Evolutionary conservation across 1,140 invertebrate genomes (phyloP).

Genomic region (Pectinophora gossypiella): DNA sequence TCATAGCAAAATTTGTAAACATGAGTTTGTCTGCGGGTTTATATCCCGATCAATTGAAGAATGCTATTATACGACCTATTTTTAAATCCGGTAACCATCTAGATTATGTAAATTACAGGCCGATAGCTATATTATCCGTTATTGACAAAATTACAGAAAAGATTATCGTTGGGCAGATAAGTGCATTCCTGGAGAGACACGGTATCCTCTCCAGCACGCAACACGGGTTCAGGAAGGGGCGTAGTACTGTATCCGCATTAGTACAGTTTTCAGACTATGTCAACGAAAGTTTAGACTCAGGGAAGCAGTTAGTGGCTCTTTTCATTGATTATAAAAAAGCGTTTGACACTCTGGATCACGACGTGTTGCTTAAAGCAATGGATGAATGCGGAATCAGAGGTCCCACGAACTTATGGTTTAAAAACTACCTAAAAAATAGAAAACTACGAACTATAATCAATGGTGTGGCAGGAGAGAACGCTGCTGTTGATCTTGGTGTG

Average conservation of each 20-base stretch:
- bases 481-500: conserved; percentile 2
- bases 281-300: not conserved
- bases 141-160: conserved; percentile 5
- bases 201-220: not conserved
- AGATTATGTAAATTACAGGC: conserved; percentile 1
- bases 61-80: conserved; percentile 5
- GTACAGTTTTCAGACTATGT: not conserved
- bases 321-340: conserved; percentile 10
- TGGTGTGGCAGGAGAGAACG: not conserved
- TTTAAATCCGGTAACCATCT: conserved; percentile 4
- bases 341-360: conserved; percentile 16
- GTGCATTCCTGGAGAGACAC: not conserved
- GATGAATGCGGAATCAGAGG: conserved; percentile 20
- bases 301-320: not conserved
- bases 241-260: not conserved
- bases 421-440: conserved; percentile 9
- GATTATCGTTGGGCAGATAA: not conserved
- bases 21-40: not conserved
- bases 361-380: conserved; percentile 15
- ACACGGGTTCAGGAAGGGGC: not conserved
- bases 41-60: conserved; percentile 5
- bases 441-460: conserved; percentile 1
- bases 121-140: not conserved
- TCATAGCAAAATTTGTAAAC: conserved; percentile 2
- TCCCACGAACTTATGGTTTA: conserved; percentile 13